phyloP scores from a whole-genome alignment of 2,113 vertebrate genomes.

The Neofelis nebulosa region DNA sequence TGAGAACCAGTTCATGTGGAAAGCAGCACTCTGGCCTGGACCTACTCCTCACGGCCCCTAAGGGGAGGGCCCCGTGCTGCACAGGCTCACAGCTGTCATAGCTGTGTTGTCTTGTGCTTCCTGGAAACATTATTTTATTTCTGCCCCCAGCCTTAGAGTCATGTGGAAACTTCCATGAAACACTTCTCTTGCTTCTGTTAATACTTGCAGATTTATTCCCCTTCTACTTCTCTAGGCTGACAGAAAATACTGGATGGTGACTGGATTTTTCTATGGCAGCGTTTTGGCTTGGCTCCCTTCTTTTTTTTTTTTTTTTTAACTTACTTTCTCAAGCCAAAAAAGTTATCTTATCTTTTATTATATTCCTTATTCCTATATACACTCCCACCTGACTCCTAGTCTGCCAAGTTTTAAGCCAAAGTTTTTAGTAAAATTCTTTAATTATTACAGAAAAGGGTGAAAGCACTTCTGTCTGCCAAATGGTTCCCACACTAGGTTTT shows the following conservation, averaged over 20 bases:
- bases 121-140: no score
- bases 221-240: neutral
- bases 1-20: fast-evolving
- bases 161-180: fast-evolving
- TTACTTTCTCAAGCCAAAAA: neutral
- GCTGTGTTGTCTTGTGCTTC: neutral
- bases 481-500: neutral
- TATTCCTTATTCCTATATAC: neutral
- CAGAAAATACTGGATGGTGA: neutral
- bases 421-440: neutral
- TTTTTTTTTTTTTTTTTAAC: neutral
- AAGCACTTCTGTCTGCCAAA: neutral
- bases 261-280: neutral
- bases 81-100: fast-evolving
- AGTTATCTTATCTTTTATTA: fast-evolving
- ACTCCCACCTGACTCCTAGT: neutral
- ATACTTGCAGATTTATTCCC: neutral
- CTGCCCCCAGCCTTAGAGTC: neutral
- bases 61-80: fast-evolving
- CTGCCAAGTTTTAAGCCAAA: neutral
- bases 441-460: neutral
- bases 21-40: no score
- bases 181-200: neutral
- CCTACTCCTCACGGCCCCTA: neutral
- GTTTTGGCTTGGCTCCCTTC: neutral